Conservation (phyloP, 2,797 vertebrate species). For the Manis pentadactyla region DNA sequence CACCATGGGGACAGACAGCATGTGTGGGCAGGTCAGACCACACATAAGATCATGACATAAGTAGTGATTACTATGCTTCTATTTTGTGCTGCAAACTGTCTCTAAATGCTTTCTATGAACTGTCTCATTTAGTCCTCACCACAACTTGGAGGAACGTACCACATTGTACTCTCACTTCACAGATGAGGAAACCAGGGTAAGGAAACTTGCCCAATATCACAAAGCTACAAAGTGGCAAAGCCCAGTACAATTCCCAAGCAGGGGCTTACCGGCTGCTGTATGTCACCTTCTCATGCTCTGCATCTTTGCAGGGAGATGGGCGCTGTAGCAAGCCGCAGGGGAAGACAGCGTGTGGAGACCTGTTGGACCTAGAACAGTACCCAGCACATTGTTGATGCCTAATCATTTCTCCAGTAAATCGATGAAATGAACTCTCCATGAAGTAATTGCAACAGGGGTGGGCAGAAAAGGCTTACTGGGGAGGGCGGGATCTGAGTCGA, state of each 20-base stretch:
- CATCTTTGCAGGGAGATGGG: not conserved
- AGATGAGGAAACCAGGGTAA: not conserved
- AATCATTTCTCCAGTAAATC: not conserved
- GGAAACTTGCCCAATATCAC: not conserved
- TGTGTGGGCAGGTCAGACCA: rapidly evolving
- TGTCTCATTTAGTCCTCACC: not conserved
- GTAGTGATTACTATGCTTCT: not conserved
- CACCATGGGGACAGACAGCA: not conserved
- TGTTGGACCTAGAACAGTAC: rapidly evolving
- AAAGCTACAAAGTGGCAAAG: not conserved
- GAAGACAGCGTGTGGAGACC: not conserved
- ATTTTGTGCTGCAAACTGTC: not conserved
- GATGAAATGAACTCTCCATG: not conserved
- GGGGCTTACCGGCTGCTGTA: not conserved
- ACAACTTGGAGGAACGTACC: not conserved
- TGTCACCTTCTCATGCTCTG: not conserved
- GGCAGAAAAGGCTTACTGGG: not conserved
- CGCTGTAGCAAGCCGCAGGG: not conserved
- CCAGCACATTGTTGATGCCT: not conserved
- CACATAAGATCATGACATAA: not conserved
- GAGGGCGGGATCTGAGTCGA: not conserved
- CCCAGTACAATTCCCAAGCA: not conserved
- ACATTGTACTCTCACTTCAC: not conserved
- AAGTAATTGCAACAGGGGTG: not conserved
- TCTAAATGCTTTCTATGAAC: not conserved